Conservation (phyloP, 1,140 invertebrate species). For the Apis dorsata region DNA sequence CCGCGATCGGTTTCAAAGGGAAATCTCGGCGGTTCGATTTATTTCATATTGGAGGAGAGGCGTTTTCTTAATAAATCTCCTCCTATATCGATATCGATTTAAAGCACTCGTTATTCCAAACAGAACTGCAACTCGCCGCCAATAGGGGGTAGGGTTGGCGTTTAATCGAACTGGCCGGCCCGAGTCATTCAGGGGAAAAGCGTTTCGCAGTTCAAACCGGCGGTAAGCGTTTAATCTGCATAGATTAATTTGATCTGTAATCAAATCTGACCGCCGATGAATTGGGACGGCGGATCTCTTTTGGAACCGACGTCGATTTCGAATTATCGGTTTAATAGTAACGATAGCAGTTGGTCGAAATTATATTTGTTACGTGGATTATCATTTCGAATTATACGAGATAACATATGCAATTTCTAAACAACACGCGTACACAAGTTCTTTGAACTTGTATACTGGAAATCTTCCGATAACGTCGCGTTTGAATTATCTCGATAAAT, state of each 20-base stretch:
- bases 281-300: slow-evolving; percentile 31
- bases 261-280: slow-evolving; percentile 51
- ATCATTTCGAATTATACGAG: neutral
- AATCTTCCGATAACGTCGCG: no score
- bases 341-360: neutral
- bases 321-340: slow-evolving; percentile 21
- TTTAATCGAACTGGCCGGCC: slow-evolving; percentile 37
- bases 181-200: slow-evolving; percentile 48
- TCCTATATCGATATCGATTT: slow-evolving; percentile 55
- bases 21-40: slow-evolving; percentile 27
- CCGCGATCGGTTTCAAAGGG: slow-evolving; percentile 23
- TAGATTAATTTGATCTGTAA: slow-evolving; percentile 55
- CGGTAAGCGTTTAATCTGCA: slow-evolving; percentile 53
- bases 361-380: slow-evolving; percentile 17
- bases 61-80: slow-evolving; percentile 48
- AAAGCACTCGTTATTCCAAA: slow-evolving; percentile 49
- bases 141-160: neutral
- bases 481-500: no score
- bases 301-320: slow-evolving; percentile 31
- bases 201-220: slow-evolving; percentile 28
- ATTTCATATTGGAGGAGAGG: slow-evolving; percentile 22
- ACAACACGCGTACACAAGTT: neutral
- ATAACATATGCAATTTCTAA: neutral
- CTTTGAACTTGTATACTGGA: neutral
- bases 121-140: slow-evolving; percentile 33